Evolutionary conservation across 2,113 vertebrate genomes (phyloP).

Genomic region (Varanus salvator): DNA sequence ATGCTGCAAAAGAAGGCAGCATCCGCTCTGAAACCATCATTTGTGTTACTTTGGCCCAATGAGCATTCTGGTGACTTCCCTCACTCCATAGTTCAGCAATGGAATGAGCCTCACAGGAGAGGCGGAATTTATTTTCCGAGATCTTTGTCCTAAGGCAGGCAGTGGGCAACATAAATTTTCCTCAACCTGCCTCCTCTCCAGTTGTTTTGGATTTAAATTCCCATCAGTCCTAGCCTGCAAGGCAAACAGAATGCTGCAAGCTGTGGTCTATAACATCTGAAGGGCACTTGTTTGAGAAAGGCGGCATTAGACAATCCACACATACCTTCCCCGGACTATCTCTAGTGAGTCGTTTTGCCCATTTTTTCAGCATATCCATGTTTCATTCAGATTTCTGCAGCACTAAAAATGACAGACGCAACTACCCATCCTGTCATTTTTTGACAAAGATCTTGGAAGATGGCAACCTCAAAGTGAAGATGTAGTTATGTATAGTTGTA

Average conservation of each 20-base stretch:
- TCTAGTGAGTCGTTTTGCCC: slow-evolving; percentile 55
- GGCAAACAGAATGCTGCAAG: background rate
- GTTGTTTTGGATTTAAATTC: no score
- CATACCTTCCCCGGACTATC: background rate
- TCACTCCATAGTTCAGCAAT: background rate
- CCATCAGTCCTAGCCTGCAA: background rate
- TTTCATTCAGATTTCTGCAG: slow-evolving; percentile 55
- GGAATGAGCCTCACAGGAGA: background rate
- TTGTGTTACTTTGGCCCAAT: background rate
- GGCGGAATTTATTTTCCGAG: background rate
- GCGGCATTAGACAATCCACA: background rate
- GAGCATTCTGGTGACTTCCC: background rate
- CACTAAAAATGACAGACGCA: slow-evolving; percentile 58
- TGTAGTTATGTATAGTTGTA: background rate
- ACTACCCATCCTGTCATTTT: slow-evolving; percentile 50
- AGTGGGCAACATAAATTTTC: no score
- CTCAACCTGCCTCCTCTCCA: no score
- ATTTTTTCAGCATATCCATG: slow-evolving; percentile 57
- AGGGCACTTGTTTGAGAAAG: background rate
- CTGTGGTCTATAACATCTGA: background rate
- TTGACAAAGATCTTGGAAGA: slow-evolving; percentile 61
- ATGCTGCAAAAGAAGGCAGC: slow-evolving; percentile 17
- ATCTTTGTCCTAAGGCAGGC: background rate
- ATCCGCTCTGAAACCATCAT: slow-evolving; percentile 43
- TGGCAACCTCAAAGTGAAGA: background rate